Conservation (phyloP, 2,888 invertebrate species). For the Epinotia ramella region DNA sequence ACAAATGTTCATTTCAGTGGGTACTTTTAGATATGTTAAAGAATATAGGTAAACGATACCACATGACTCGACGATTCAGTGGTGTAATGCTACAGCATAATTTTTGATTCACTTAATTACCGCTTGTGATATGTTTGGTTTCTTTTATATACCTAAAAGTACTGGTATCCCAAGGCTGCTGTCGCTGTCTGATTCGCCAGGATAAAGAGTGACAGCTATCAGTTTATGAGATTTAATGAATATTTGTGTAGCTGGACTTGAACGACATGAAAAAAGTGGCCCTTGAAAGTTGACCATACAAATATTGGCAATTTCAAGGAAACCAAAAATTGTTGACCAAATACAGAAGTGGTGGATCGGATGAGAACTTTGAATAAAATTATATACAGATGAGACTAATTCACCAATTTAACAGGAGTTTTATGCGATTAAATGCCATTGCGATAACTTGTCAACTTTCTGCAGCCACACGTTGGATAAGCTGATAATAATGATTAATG, state of each 20-base stretch:
- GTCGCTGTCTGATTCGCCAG: background rate
- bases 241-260: background rate
- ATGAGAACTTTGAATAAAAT: too few species aligned
- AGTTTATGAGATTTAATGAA: background rate
- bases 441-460: conserved; percentile 9
- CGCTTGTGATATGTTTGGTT: background rate
- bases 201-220: background rate
- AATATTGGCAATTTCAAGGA: too few species aligned
- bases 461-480: background rate
- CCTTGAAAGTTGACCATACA: conserved; percentile 2
- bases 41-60: background rate
- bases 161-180: background rate
- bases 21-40: background rate
- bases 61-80: too few species aligned
- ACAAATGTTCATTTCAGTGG: background rate
- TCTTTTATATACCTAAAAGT: conserved; percentile 1
- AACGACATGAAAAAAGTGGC: background rate
- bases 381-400: too few species aligned
- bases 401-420: too few species aligned
- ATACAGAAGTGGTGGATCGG: background rate
- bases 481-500: background rate
- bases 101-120: too few species aligned
- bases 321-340: background rate
- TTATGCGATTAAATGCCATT: too few species aligned
- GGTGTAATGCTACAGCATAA: too few species aligned